A percentile compares a stretch with the other conserved stretches of the same genome.
Evolutionary conservation across 1,140 invertebrate genomes (phyloP).

Genomic region (Hyposmocoma kahamanoa): DNA sequence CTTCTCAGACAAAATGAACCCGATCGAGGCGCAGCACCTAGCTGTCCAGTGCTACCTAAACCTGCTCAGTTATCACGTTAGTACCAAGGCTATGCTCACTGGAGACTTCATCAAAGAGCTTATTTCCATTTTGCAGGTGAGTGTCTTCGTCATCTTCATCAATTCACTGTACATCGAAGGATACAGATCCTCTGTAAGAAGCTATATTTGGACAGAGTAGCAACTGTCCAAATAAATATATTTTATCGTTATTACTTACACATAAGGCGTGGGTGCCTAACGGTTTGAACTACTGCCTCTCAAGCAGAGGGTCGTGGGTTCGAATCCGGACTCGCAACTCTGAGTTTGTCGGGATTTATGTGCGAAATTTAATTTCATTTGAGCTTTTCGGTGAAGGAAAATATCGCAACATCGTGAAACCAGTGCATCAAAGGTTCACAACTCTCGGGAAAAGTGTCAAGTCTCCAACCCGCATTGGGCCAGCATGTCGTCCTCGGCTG

Average conservation of each 20-base stretch:
- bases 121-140: constrained; percentile 51
- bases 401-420: too few species aligned
- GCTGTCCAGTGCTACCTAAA: constrained; percentile 60
- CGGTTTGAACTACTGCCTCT: not conserved
- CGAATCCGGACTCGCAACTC: too few species aligned
- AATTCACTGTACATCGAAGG: not conserved
- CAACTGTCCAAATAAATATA: not conserved
- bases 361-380: too few species aligned
- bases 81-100: constrained; percentile 52
- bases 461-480: too few species aligned
- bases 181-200: not conserved
- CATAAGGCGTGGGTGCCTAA: not conserved
- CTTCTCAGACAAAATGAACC: constrained; percentile 44
- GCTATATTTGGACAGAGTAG: not conserved
- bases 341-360: too few species aligned
- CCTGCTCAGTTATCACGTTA: constrained; percentile 48
- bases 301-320: not conserved
- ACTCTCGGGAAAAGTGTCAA: too few species aligned
- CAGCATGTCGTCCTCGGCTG: too few species aligned
- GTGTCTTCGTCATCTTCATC: not conserved
- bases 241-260: not conserved
- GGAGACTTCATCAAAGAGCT: constrained; percentile 53
- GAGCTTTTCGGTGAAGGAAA: too few species aligned
- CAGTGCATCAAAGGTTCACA: too few species aligned
- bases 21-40: constrained; percentile 54